A percentile compares a stretch with the other conserved stretches of the same genome.
phyloP scores from a whole-genome alignment of 1,140 invertebrate species.

The Zaprionus tsacasi region DNA sequence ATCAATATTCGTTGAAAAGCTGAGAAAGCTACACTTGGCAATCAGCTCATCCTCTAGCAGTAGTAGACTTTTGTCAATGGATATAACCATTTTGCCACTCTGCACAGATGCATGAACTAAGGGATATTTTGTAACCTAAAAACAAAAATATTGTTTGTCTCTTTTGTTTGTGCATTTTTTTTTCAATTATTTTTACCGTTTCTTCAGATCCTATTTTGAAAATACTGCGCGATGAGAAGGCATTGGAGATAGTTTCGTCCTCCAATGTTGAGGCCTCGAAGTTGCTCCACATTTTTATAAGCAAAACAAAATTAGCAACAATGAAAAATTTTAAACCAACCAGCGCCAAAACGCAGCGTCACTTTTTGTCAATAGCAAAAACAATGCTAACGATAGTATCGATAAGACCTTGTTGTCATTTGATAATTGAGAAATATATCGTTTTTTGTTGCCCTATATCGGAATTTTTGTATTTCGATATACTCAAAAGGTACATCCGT shows the following conservation, averaged over 20 bases:
- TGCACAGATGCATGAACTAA: conserved; percentile 64
- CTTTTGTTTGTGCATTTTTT: not conserved
- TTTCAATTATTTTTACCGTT: conserved; percentile 39
- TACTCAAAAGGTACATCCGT: not conserved
- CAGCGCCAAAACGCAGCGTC: conserved; percentile 72
- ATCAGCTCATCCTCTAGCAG: conserved; percentile 76
- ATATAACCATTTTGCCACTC: conserved; percentile 73
- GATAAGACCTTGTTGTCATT: conserved; percentile 1
- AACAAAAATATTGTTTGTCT: not conserved
- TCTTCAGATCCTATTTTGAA: conserved; percentile 76
- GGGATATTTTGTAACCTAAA: conserved; percentile 65
- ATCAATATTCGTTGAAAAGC: conserved; percentile 72
- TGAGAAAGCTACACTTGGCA: conserved; percentile 71
- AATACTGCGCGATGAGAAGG: conserved; percentile 75
- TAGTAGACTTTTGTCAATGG: conserved; percentile 76
- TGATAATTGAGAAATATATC: not conserved
- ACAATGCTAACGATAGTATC: conserved; percentile 7
- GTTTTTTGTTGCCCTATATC: not conserved
- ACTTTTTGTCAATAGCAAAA: conserved; percentile 6
- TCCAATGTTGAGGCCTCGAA: conserved; percentile 73
- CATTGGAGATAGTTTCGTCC: conserved; percentile 80
- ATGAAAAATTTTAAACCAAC: conserved; percentile 47
- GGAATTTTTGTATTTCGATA: not conserved
- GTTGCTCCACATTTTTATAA: conserved; percentile 74
- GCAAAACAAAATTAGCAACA: not conserved